These are phyloP conservation scores for Gymnosoma rotundatum DNA, from an alignment of 2,888 invertebrate species.

Conservation along the genomic window DNA sequence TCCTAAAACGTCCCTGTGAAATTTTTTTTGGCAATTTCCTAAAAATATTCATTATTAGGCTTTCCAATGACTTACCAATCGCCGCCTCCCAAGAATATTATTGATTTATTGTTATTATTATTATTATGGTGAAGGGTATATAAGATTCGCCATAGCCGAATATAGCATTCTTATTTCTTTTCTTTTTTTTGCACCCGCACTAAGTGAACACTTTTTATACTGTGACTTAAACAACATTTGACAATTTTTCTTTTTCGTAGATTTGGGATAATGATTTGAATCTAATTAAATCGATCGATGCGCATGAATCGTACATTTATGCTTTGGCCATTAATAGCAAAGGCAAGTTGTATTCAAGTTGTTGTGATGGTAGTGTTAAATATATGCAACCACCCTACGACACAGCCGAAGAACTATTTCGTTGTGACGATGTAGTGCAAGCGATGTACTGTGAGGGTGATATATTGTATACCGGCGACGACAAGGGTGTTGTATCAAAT, in stretches of 20 bases:
- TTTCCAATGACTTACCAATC: too few relatives aligned
- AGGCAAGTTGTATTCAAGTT: constrained; percentile 81
- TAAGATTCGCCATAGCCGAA: too few relatives aligned
- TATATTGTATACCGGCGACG: constrained; percentile 81
- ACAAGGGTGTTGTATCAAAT: constrained; percentile 81
- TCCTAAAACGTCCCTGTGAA: too few relatives aligned
- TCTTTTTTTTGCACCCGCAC: too few relatives aligned
- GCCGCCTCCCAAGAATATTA: too few relatives aligned
- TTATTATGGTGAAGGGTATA: too few relatives aligned
- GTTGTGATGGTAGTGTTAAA: constrained; percentile 81
- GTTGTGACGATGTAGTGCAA: constrained; percentile 80
- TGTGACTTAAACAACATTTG: neutral
- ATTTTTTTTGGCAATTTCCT: too few relatives aligned
- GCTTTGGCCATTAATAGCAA: constrained; percentile 78
- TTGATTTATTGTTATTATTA: too few relatives aligned
- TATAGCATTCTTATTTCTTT: neutral
- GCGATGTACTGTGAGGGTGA: constrained; percentile 78
- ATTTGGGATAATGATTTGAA: constrained; percentile 81
- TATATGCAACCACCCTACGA: constrained; percentile 78
- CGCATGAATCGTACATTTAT: constrained; percentile 81
- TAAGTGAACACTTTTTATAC: neutral
- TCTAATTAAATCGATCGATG: constrained; percentile 76
- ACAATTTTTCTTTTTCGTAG: constrained; percentile 72
- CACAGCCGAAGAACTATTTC: constrained; percentile 77
- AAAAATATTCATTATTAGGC: too few relatives aligned